Percentiles rank a stretch among this genome's conserved stretches.
phyloP scores from a whole-genome alignment of 2,888 invertebrate species.

The Spialia ferax region DNA sequence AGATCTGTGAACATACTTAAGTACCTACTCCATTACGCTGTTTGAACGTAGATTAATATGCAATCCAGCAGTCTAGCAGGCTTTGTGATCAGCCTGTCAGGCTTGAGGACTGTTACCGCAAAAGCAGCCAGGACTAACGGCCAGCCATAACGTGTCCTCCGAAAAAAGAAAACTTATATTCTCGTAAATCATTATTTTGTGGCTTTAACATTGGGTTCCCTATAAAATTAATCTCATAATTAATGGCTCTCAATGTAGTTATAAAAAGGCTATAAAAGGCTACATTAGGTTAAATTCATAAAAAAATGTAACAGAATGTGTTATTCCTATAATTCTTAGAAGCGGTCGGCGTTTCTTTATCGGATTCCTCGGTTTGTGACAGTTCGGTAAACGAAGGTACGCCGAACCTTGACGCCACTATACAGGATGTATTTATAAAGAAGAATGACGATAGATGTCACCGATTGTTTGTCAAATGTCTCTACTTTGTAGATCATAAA shows the following conservation, averaged over 20 bases:
- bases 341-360: slow-evolving; percentile 35
- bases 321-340: slow-evolving; percentile 37
- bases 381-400: slow-evolving; percentile 40
- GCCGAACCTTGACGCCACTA: slow-evolving; percentile 40
- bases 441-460: too few relatives aligned
- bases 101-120: too few relatives aligned
- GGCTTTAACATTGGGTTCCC: neutral
- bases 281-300: slow-evolving; percentile 24
- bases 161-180: slow-evolving; percentile 12
- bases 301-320: slow-evolving; percentile 35
- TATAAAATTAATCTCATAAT: slow-evolving; percentile 29
- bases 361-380: slow-evolving; percentile 34
- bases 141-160: too few relatives aligned
- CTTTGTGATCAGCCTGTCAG: too few relatives aligned
- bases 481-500: neutral
- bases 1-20: too few relatives aligned
- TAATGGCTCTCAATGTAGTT: slow-evolving; percentile 21
- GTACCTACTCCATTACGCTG: too few relatives aligned
- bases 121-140: too few relatives aligned
- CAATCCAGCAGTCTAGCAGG: too few relatives aligned
- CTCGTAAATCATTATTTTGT: slow-evolving; percentile 19
- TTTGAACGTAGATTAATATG: too few relatives aligned
- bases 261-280: slow-evolving; percentile 12
- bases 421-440: slow-evolving; percentile 14
- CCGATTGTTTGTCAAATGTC: neutral